Evolutionary conservation across 2,888 invertebrate genomes (phyloP).

Genomic region (Hanleya hanleyi): DNA sequence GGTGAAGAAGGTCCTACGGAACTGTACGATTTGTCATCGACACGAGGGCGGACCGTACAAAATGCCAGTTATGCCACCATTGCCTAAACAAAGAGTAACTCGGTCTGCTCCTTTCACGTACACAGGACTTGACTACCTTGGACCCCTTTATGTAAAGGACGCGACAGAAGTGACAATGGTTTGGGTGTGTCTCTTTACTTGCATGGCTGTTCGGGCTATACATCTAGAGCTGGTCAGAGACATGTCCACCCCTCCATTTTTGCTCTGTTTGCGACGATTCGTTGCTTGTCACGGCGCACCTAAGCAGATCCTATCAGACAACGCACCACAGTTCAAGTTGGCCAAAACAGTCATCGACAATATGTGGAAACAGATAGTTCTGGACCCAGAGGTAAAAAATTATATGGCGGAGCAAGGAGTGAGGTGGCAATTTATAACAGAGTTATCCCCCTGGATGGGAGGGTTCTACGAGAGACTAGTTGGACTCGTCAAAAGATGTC

Average conservation of each 20-base stretch:
- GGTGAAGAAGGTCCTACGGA: slow-evolving; percentile 18
- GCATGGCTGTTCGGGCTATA: slow-evolving; percentile 14
- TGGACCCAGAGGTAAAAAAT: neutral
- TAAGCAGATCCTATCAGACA: slow-evolving; percentile 15
- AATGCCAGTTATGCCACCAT: slow-evolving; percentile 30
- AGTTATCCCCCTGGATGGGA: slow-evolving; percentile 18
- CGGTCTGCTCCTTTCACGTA: slow-evolving; percentile 16
- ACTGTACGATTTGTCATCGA: slow-evolving; percentile 17
- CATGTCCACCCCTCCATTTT: slow-evolving; percentile 10
- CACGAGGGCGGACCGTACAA: neutral
- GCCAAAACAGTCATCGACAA: neutral
- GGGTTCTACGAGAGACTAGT: no score
- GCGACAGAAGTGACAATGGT: slow-evolving; percentile 17
- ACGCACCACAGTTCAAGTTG: slow-evolving; percentile 18
- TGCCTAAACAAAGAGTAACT: slow-evolving; percentile 17
- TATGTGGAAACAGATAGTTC: neutral
- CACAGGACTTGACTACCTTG: neutral
- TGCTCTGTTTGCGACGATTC: neutral
- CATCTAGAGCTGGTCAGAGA: slow-evolving; percentile 23
- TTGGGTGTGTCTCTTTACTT: slow-evolving; percentile 25
- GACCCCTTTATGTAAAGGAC: neutral
- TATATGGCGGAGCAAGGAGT: slow-evolving; percentile 10
- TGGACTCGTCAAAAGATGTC: slow-evolving; percentile 19
- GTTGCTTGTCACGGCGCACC: neutral
- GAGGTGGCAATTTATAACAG: slow-evolving; percentile 21